phyloP scores from a whole-genome alignment of 2,113 vertebrate genomes.

The Hippoglossus stenolepis region DNA sequence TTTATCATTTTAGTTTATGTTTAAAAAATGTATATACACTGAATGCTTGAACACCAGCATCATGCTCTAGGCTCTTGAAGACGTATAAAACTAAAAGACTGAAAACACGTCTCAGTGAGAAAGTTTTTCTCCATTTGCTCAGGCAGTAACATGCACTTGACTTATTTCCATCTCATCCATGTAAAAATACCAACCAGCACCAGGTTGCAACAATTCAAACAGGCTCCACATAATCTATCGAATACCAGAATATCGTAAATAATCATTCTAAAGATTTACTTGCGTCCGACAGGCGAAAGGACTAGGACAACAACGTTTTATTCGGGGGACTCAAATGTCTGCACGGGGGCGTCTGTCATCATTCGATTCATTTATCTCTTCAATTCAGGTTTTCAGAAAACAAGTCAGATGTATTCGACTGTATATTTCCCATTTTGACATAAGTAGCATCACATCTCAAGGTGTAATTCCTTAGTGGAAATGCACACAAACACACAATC shows the following conservation, averaged over 20 bases:
- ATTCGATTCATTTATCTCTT: background rate
- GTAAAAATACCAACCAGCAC: background rate
- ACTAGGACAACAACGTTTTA: background rate
- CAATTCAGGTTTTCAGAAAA: background rate
- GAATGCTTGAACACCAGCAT: too few relatives aligned
- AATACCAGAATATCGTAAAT: background rate
- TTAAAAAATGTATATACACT: too few relatives aligned
- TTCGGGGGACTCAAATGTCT: too few relatives aligned
- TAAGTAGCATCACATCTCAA: background rate
- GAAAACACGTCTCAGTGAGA: too few relatives aligned
- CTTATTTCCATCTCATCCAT: background rate
- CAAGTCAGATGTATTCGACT: too few relatives aligned
- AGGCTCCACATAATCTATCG: background rate
- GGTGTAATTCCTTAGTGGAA: conserved; percentile 30
- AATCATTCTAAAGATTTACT: background rate
- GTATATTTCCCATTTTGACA: too few relatives aligned
- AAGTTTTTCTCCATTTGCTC: background rate
- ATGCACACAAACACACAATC: conserved; percentile 29
- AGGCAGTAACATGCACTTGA: too few relatives aligned
- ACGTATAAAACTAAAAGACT: too few relatives aligned
- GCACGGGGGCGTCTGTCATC: too few relatives aligned
- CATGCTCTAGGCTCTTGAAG: too few relatives aligned
- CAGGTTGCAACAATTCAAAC: conserved; percentile 5
- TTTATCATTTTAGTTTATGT: background rate
- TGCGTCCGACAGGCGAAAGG: too few relatives aligned